These are phyloP conservation scores for Hemicordylus capensis DNA, from an alignment of 2,113 vertebrate genomes.

Conservation along the genomic window DNA sequence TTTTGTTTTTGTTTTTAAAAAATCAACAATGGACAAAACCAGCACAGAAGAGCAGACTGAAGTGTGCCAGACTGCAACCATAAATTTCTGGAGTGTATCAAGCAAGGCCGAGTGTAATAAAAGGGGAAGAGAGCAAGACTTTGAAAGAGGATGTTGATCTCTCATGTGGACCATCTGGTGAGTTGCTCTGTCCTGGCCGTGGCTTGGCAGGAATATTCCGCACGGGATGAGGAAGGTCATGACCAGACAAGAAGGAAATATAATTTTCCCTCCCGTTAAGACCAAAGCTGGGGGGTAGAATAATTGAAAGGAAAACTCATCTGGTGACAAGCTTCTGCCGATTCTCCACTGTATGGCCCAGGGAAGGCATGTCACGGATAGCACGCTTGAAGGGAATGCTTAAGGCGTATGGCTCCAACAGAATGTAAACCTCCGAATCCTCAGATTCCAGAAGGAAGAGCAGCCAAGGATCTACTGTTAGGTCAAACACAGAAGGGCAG, in stretches of 20 bases:
- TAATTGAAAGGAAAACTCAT: constrained; percentile 47
- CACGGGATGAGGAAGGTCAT: neutral
- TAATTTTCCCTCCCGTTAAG: neutral
- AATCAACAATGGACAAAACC: neutral
- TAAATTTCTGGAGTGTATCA: constrained; percentile 45
- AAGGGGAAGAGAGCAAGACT: neutral
- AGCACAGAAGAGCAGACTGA: neutral
- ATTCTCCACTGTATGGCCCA: neutral
- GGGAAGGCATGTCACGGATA: neutral
- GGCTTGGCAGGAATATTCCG: constrained; percentile 7
- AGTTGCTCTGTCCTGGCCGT: constrained; percentile 7
- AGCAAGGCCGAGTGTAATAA: constrained; percentile 16
- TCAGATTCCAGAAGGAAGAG: neutral
- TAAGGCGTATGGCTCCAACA: constrained; percentile 17
- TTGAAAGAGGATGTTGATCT: constrained; percentile 13
- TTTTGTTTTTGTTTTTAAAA: neutral
- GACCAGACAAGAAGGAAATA: constrained; percentile 22
- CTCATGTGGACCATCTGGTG: constrained; percentile 27
- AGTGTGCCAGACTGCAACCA: neutral
- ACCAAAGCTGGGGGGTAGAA: constrained; percentile 14
- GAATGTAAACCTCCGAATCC: neutral
- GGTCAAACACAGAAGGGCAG: too few relatives aligned
- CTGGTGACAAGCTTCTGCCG: constrained; percentile 24
- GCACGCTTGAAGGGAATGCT: neutral
- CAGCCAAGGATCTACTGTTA: too few relatives aligned